Base-by-base conservation (phyloP, 2,888 invertebrate genomes). In the Formica aserva region DNA sequence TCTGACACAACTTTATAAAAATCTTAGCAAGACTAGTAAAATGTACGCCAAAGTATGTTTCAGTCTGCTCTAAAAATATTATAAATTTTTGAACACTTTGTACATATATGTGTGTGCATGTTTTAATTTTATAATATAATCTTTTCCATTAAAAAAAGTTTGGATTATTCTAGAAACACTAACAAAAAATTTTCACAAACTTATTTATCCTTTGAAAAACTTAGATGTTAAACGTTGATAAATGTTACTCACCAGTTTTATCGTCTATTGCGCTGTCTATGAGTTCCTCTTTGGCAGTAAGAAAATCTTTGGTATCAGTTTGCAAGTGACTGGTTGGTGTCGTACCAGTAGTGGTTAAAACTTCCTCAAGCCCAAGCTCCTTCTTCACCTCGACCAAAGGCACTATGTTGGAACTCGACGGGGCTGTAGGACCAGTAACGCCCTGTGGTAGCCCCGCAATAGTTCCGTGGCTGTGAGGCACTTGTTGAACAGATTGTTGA, bases 301-400 rank as follows among this genome's bases (percentile, higher is more conserved):
- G 92, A 93, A 94, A 94, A 91, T 94, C 94, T 94, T 94, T 94
- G 94, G 94, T 94, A 94, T 94, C 94, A 87, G 93, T 93, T 35
- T 72, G 78, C 88, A 93, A 90, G 87, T 93, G 94, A 60, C 8
- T 80, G 82, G 91, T 92, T 84, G 93, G 91, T 67, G 92, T 93
- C 86, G 90, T 90, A 83, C 92, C 87, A 29, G 55, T n/a, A 72
- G 75, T 18, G 82, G 93, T 91, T 81, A 94, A 91, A 87, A 93
- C 78, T 92, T 97, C 97, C 91, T 97, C 97, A 18, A 97, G 95
- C 13, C 45, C 57, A 71, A 97, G 94, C 94, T 97, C 97, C 92
- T 97, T 97, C 92, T 97, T 97, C 13, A 97, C 96, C 93, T 97
- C 97, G 87, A 96, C 96, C 94, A 96, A 95, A 81, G 96, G 96